These are phyloP conservation scores for Panzeria rudis DNA, from an alignment of 2,888 invertebrate species.

Conservation along the genomic window DNA sequence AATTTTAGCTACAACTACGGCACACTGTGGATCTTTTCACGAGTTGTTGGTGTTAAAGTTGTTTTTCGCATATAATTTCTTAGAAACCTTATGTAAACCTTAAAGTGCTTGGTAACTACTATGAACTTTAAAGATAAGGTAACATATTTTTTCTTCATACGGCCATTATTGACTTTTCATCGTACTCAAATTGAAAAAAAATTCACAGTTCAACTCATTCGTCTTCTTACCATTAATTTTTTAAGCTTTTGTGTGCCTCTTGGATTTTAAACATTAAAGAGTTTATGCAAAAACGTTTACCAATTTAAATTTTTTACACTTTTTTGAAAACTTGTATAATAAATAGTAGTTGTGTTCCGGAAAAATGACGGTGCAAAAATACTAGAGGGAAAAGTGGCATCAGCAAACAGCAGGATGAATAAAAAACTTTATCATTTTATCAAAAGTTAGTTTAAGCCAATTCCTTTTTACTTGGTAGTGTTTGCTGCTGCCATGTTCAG, in stretches of 20 bases:
- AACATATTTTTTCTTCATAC: no score
- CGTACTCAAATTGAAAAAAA: no score
- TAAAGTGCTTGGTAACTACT: no score
- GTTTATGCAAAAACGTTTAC: neutral
- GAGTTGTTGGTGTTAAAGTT: no score
- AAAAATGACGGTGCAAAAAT: neutral
- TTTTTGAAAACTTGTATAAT: neutral
- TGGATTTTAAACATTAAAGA: neutral
- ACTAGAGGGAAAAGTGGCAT: neutral
- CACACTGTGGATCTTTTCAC: no score
- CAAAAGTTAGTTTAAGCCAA: neutral
- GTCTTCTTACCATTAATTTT: neutral
- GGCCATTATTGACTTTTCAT: no score
- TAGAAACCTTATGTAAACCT: no score
- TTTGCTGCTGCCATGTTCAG: neutral
- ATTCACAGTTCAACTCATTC: no score
- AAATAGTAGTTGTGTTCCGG: constrained; percentile 3
- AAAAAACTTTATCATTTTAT: neutral
- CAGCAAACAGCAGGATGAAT: neutral
- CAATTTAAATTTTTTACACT: neutral
- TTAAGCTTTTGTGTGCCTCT: neutral
- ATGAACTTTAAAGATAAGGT: no score
- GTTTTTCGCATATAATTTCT: no score
- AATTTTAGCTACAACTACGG: no score
- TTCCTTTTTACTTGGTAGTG: neutral